phyloP scores from a whole-genome alignment of 2,888 invertebrate genomes.

The Dasypolia templi region DNA sequence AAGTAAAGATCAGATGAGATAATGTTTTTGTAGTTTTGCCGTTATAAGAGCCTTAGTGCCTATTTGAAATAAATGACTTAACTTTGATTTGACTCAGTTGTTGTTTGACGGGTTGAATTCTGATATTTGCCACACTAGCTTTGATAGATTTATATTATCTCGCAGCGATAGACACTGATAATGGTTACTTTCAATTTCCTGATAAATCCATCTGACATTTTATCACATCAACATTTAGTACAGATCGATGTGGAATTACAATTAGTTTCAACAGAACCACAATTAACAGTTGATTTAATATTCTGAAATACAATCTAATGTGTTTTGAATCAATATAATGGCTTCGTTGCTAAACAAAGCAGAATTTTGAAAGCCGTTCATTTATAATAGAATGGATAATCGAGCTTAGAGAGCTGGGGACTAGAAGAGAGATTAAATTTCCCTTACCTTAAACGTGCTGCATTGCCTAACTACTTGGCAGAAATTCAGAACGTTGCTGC shows the following conservation, averaged over 20 bases:
- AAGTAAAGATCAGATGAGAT: not conserved
- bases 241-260: not conserved
- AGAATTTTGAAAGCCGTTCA: not conserved
- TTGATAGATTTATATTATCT: constrained; percentile 27
- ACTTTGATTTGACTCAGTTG: too few relatives aligned
- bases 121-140: not conserved
- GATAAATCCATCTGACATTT: constrained; percentile 6
- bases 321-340: constrained; percentile 2
- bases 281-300: constrained; percentile 6
- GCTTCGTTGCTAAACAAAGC: not conserved
- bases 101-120: not conserved
- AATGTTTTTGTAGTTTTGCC: too few relatives aligned
- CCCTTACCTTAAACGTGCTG: constrained; percentile 54
- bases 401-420: constrained; percentile 17
- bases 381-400: constrained; percentile 12
- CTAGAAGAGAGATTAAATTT: constrained; percentile 41
- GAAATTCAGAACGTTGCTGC: constrained; percentile 60
- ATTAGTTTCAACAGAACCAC: constrained; percentile 4
- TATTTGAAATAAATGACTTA: too few relatives aligned
- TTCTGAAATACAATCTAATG: constrained; percentile 2
- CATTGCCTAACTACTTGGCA: constrained; percentile 63
- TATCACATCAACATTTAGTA: not conserved
- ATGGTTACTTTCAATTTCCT: constrained; percentile 19
- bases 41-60: too few relatives aligned
- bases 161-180: constrained; percentile 4